These are phyloP conservation scores for Pogonognathellus flavescens DNA, from an alignment of 1,140 invertebrate genomes.

Conservation along the genomic window DNA sequence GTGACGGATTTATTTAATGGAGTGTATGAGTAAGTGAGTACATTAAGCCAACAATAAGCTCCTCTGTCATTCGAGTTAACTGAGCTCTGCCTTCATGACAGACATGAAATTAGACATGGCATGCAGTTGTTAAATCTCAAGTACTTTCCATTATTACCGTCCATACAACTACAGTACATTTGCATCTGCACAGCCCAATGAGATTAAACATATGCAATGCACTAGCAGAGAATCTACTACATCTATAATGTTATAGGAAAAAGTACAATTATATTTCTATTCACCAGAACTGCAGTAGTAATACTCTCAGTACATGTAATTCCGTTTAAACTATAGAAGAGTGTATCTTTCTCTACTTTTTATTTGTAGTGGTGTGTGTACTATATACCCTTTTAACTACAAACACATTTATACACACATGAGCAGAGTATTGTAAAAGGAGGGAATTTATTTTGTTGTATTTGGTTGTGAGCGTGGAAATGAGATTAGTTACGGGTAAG, in stretches of 20 bases:
- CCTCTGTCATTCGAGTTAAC: conserved; percentile 1
- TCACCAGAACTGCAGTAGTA: neutral
- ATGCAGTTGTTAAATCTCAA: conserved; percentile 4
- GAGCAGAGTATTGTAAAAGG: neutral
- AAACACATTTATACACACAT: neutral
- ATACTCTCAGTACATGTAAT: neutral
- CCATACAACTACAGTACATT: too few relatives aligned
- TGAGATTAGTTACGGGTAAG: conserved; percentile 60
- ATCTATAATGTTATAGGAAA: too few relatives aligned
- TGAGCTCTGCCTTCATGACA: conserved; percentile 20
- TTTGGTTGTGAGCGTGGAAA: conserved; percentile 59
- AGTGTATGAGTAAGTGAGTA: conserved; percentile 16
- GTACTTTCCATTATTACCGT: neutral
- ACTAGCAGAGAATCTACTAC: too few relatives aligned
- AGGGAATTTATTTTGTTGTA: conserved; percentile 4
- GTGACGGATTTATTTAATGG: conserved; percentile 30
- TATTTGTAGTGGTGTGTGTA: neutral
- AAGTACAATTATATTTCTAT: too few relatives aligned
- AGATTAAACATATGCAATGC: too few relatives aligned
- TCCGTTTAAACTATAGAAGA: neutral
- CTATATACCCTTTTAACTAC: neutral
- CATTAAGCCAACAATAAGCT: conserved; percentile 20
- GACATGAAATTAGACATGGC: conserved; percentile 17
- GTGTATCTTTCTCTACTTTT: neutral
- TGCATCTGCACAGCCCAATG: too few relatives aligned